phyloP scores from a whole-genome alignment of 2,797 vertebrate species.

The Alca torda region DNA sequence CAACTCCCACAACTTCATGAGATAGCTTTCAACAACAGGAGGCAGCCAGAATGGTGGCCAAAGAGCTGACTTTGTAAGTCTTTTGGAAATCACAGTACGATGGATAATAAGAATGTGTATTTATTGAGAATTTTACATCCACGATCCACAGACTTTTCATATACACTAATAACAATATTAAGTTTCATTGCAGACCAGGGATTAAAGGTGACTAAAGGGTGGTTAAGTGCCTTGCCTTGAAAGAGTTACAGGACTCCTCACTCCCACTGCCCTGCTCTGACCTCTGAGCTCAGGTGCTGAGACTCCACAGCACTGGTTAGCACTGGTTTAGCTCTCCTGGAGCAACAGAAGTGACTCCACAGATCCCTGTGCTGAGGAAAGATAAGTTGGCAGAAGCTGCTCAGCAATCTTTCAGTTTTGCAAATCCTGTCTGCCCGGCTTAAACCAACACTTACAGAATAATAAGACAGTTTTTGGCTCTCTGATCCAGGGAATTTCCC shows the following conservation, averaged over 20 bases:
- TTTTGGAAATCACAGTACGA: background rate
- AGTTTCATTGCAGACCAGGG: background rate
- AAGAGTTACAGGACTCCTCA: background rate
- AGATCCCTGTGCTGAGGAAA: background rate
- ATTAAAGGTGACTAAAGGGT: background rate
- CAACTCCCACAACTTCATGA: background rate
- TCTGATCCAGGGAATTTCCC: slow-evolving; percentile 24
- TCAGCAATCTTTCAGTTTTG: background rate
- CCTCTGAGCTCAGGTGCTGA: background rate
- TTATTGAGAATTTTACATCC: background rate
- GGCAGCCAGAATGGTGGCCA: background rate
- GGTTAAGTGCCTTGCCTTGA: background rate
- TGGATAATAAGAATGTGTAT: background rate
- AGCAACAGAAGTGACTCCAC: background rate
- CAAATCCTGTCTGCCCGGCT: background rate
- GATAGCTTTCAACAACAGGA: background rate
- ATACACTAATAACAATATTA: background rate
- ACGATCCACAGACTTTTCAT: background rate
- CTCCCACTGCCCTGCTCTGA: background rate
- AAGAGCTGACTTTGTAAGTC: background rate
- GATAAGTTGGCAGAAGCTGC: background rate
- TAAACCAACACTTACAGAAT: background rate
- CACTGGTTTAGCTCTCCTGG: background rate
- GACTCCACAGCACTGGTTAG: background rate
- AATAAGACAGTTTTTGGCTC: background rate